Conservation (phyloP, 2,888 invertebrate species). For the Drosophila nr. fundita region DNA sequence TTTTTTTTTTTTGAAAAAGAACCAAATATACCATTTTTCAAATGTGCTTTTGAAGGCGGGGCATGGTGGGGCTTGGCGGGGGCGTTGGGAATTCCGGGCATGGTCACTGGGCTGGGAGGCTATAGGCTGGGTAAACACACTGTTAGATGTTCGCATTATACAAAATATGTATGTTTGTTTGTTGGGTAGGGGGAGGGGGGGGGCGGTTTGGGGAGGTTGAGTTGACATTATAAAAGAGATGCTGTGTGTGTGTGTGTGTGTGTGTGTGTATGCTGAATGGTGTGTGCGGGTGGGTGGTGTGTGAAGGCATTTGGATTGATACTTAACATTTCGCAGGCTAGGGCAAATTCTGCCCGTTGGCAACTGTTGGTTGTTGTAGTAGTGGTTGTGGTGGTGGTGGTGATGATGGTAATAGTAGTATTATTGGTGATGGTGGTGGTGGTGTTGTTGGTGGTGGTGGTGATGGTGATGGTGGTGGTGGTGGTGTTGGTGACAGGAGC, state of each 20-base stretch:
- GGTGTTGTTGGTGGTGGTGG: background rate
- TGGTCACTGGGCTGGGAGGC: slow-evolving; percentile 8
- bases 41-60: slow-evolving; percentile 41
- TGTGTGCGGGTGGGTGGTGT: background rate
- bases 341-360: slow-evolving; percentile 23
- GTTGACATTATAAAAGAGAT: slow-evolving; percentile 10
- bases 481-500: slow-evolving; percentile 31
- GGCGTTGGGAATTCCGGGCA: slow-evolving; percentile 14
- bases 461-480: background rate
- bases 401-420: slow-evolving; percentile 8
- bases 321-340: slow-evolving; percentile 51
- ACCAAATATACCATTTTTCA: slow-evolving; percentile 51
- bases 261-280: slow-evolving; percentile 1
- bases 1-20: slow-evolving; percentile 19
- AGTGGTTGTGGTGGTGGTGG: background rate
- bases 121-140: slow-evolving; percentile 27
- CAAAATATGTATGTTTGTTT: slow-evolving; percentile 15
- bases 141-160: slow-evolving; percentile 35
- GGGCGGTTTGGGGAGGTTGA: background rate
- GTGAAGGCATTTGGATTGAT: slow-evolving; percentile 33
- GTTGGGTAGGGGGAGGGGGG: background rate
- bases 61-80: slow-evolving; percentile 1
- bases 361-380: slow-evolving; percentile 31
- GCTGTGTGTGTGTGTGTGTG: slow-evolving; percentile 4
- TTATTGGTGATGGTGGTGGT: slow-evolving; percentile 15